These are phyloP conservation scores for Drosophila nannoptera DNA, from an alignment of 1,140 invertebrate species.

Conservation along the genomic window DNA sequence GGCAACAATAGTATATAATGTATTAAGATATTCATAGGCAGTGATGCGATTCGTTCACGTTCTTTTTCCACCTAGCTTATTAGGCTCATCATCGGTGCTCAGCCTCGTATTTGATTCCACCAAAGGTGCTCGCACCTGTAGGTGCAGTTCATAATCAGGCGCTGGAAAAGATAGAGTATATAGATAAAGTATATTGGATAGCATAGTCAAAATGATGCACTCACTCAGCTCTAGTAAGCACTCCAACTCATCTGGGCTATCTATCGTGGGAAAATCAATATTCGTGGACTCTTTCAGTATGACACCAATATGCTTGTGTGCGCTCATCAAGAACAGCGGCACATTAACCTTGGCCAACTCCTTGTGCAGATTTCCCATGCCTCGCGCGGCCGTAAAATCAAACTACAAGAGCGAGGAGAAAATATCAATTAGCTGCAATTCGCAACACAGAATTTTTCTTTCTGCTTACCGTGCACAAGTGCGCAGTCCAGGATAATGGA, in stretches of 20 bases:
- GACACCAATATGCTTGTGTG: slow-evolving; percentile 71
- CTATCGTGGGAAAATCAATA: slow-evolving; percentile 69
- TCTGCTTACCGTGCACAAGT: no score
- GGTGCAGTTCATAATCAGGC: slow-evolving; percentile 59
- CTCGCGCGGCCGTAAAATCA: slow-evolving; percentile 92
- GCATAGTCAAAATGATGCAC: no score
- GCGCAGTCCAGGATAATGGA: slow-evolving; percentile 91
- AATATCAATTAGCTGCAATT: no score
- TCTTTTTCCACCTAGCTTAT: slow-evolving; percentile 47
- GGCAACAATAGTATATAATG: no score
- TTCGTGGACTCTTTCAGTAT: slow-evolving; percentile 73
- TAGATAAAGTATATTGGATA: background rate
- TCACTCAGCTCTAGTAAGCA: no score
- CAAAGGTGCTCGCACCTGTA: slow-evolving; percentile 60
- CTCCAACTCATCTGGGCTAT: slow-evolving; percentile 68
- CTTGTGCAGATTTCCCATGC: slow-evolving; percentile 86
- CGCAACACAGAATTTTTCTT: no score
- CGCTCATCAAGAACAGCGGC: slow-evolving; percentile 81
- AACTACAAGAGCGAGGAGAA: slow-evolving; percentile 79
- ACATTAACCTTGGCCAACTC: slow-evolving; percentile 86
- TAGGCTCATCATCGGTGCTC: slow-evolving; percentile 30
- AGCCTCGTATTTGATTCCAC: slow-evolving; percentile 48
- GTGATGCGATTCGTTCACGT: slow-evolving; percentile 28
- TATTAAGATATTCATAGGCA: no score
- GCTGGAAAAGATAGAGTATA: slow-evolving; percentile 40